These are phyloP conservation scores for Poecilus cupreus DNA, from an alignment of 2,888 invertebrate genomes.

Conservation along the genomic window DNA sequence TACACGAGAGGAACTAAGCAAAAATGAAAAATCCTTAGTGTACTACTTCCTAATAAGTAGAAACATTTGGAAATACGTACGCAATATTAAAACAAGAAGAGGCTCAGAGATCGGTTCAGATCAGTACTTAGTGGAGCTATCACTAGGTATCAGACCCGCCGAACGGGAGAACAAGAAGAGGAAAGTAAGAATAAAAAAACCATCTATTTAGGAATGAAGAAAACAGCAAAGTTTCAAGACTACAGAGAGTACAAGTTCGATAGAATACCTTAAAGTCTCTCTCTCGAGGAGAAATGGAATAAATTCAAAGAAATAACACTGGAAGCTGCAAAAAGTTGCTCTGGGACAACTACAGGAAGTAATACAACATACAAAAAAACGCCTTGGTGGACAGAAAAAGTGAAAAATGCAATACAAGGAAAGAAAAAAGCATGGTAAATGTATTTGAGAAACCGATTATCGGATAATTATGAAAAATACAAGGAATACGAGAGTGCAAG, in stretches of 20 bases:
- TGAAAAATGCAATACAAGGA: too few relatives aligned
- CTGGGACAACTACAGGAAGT: background rate
- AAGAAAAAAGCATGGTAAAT: background rate
- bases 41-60: background rate
- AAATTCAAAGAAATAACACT: background rate
- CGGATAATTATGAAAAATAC: background rate
- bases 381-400: background rate
- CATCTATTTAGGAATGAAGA: too few relatives aligned
- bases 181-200: background rate
- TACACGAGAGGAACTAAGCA: background rate
- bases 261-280: too few relatives aligned
- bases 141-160: background rate
- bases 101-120: background rate
- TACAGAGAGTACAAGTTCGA: too few relatives aligned
- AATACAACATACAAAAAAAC: background rate
- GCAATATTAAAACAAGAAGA: background rate
- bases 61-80: background rate
- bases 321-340: background rate
- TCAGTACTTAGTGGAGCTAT: background rate
- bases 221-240: too few relatives aligned
- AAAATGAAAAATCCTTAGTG: background rate
- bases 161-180: background rate
- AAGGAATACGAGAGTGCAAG: background rate
- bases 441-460: background rate
- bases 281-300: background rate